These are phyloP conservation scores for Coelopa pilipes DNA, from an alignment of 2,888 invertebrate genomes.

Conservation along the genomic window DNA sequence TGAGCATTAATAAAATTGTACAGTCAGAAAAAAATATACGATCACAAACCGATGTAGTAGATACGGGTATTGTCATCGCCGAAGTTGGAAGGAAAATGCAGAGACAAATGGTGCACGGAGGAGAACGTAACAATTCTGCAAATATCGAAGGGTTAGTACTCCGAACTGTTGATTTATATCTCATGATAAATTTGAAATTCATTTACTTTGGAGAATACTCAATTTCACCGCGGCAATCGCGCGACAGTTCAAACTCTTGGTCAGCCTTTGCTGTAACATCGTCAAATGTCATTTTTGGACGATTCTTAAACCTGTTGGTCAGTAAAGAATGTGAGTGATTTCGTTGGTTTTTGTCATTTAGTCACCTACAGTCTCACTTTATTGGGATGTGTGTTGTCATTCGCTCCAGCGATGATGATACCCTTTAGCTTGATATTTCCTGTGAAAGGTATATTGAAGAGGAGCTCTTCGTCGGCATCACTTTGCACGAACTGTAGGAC, in stretches of 20 bases:
- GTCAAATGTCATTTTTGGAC: slow-evolving; percentile 95
- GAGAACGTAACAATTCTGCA: slow-evolving; percentile 92
- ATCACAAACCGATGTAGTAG: slow-evolving; percentile 81
- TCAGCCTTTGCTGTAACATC: slow-evolving; percentile 80
- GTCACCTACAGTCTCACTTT: slow-evolving; percentile 84
- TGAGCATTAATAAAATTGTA: background rate
- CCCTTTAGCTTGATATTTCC: slow-evolving; percentile 96
- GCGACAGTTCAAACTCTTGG: slow-evolving; percentile 88
- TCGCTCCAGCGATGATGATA: slow-evolving; percentile 90
- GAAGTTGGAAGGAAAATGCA: slow-evolving; percentile 91
- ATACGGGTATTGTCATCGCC: slow-evolving; percentile 86
- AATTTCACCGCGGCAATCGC: slow-evolving; percentile 80
- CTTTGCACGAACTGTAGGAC: slow-evolving; percentile 97
- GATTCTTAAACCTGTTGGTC: slow-evolving; percentile 85
- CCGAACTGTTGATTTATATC: too few species aligned
- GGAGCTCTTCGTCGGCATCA: slow-evolving; percentile 94
- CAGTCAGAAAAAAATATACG: slow-evolving; percentile 3
- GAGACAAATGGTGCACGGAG: slow-evolving; percentile 85
- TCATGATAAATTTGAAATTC: slow-evolving; percentile 13
- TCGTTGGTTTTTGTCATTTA: background rate
- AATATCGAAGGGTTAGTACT: slow-evolving; percentile 48
- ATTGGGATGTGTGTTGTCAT: slow-evolving; percentile 85
- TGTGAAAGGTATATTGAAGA: slow-evolving; percentile 97
- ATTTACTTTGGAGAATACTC: slow-evolving; percentile 91
- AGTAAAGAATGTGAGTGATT: background rate